Base-by-base conservation (phyloP, 2,888 invertebrate genomes). In the Pollenia labialis region DNA sequence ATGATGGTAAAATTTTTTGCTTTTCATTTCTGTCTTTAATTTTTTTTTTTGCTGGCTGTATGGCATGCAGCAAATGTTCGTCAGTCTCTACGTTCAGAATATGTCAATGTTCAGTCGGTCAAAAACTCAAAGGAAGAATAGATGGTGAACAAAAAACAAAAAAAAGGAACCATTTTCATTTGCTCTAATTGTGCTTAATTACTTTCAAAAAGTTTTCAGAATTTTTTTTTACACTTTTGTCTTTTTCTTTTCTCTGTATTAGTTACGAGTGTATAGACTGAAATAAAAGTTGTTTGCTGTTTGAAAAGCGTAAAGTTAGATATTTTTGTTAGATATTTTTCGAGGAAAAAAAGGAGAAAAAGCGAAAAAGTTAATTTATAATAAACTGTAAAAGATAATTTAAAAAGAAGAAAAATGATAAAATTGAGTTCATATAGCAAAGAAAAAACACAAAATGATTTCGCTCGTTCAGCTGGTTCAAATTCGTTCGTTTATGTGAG, bases 101-200 rank as follows among this genome's bases (percentile, higher is more conserved):
- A 9, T 79, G 81, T 81, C 68, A 82, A 75, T 80, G 74, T 44
- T 58, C 60, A 58, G 48, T 85, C 69, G 81, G 81, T 85, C 81
- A 81, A 76, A 71, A 76, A 71, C 62, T 75, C 68, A 75, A 62
- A 79, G 66, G 8, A 72, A 66, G 11, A 68, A 58, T 60, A 48
- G 23, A 52, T 44, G 12, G 69, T 42, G n/a, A 1, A n/a, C 0
- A 46, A 18, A 69, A 60, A 58, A 68, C 50, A 76, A 64, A 62
- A 72, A 40, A 14, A n/a, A n/a, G n/a, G n/a, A n/a, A 8, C 9
- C 66, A 69, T 74, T 85, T 85, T 79, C 82, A 58, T 82, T 85
- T 85, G 79, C 81, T 85, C 85, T 85, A 82, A 85, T 87, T 87
- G 84, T 54, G 76, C 84, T 87, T 87, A 84, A 87, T 84, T 87